These are phyloP conservation scores for human DNA, from an alignment of 2,113 vertebrate species.

Conservation along the genomic window GRCh38 chr3:167232501-167233000, in stretches of 20 bases:
- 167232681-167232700: conserved; percentile 32
- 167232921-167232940: neutral
- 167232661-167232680: neutral
- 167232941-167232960: neutral
- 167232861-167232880: fast-evolving
- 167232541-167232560: neutral
- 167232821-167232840: neutral
- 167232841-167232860: neutral
- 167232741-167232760: neutral
- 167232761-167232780: neutral
- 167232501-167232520: conserved; percentile 47
- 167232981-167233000: neutral
- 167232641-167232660: neutral
- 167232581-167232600: neutral
- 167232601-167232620: neutral
- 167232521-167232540: neutral
- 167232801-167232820: neutral
- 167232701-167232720: neutral
- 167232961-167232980: neutral
- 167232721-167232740: neutral
- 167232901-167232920: too few species aligned
- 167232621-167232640: neutral
- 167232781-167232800: neutral
- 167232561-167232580: neutral
- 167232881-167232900: neutral